Evolutionary conservation across 2,113 vertebrate genomes (phyloP), one percentile per base, ranked within the genome.

Genomic region (Silurus meridionalis): DNA sequence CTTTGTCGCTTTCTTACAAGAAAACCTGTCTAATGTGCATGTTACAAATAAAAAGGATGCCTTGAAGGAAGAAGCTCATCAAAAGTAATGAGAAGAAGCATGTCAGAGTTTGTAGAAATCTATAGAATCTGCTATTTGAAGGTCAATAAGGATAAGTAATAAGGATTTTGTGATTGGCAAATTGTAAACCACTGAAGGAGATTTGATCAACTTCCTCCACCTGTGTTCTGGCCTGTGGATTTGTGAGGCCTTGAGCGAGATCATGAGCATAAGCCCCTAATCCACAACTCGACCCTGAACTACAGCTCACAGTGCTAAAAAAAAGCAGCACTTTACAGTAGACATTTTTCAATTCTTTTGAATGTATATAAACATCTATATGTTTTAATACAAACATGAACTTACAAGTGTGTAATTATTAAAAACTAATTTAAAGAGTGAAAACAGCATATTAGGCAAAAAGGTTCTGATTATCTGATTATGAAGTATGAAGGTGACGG

Each of bases 1-100:
- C 25, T 67, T 69, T 69, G 64, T 80, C 37, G 37, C 37, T 37
- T 37, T 86, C 77, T 80, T 78, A 80, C 71, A 74, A 21, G 46
- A 15, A 37, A 85, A 58, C 63, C 21, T 60, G 2, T 9, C 8
- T 21, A 25, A 46, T 7, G 1, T 75, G 71, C 46, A 0, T 80
- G 53, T 48, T 61, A 86, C 19, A 60, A 55, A 23, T 6, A 1
- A 81, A 46, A 23, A 71, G 13, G 64, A 55, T 48, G 19, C 3
- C 21, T 37, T 55, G 58, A 7, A 5, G 55, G 46, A 81, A 8
- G 53, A 28, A n/a, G 0, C 53, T 25, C 21, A 21, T 37, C 25
- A 83, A 71, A 83, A 19, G 5, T 82, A 28, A 19, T 19, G 21
- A 23, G 2, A 83, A 9, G 48, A 5, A 21, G 9, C 14, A 17